Percentiles rank a stretch among this genome's conserved stretches.
These are phyloP conservation scores for Conus ventricosus DNA, from an alignment of 1,140 invertebrate genomes.

Conservation along the genomic window DNA sequence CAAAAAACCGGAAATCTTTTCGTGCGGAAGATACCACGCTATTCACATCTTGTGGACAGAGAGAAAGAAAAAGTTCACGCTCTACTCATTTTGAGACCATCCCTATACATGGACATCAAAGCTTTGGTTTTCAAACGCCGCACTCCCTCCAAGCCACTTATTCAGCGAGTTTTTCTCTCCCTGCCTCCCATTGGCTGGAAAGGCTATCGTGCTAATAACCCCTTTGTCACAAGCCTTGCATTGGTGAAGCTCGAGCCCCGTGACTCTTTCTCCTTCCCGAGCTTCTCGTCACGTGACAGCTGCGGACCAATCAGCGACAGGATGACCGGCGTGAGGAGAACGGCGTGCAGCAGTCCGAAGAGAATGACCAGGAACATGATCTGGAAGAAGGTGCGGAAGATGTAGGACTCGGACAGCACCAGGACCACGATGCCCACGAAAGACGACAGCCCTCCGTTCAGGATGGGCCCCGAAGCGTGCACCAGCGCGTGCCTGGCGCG, in stretches of 20 bases:
- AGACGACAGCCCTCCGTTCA: slow-evolving; percentile 95
- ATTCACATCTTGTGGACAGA: too few relatives aligned
- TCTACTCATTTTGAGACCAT: too few relatives aligned
- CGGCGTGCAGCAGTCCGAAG: slow-evolving; percentile 94
- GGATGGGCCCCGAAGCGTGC: slow-evolving; percentile 92
- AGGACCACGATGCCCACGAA: slow-evolving; percentile 92
- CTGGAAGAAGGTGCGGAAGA: slow-evolving; percentile 98
- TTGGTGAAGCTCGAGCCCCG: neutral
- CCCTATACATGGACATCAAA: neutral
- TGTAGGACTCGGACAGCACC: slow-evolving; percentile 93
- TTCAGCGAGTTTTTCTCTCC: neutral
- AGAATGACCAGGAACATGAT: slow-evolving; percentile 98
- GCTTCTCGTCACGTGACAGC: slow-evolving; percentile 2
- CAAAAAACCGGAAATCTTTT: neutral
- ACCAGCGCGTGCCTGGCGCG: slow-evolving; percentile 90
- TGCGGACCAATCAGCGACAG: slow-evolving; percentile 79
- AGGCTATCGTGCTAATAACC: neutral
- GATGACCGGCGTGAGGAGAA: slow-evolving; percentile 93
- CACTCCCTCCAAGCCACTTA: neutral
- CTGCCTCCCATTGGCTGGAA: neutral
- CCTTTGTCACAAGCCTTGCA: neutral
- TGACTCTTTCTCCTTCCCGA: neutral
- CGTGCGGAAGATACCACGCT: too few relatives aligned
- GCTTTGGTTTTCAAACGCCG: neutral
- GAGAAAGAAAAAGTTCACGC: too few relatives aligned